Conservation (phyloP, 2,888 invertebrate species). For the Conomelus anceps region DNA sequence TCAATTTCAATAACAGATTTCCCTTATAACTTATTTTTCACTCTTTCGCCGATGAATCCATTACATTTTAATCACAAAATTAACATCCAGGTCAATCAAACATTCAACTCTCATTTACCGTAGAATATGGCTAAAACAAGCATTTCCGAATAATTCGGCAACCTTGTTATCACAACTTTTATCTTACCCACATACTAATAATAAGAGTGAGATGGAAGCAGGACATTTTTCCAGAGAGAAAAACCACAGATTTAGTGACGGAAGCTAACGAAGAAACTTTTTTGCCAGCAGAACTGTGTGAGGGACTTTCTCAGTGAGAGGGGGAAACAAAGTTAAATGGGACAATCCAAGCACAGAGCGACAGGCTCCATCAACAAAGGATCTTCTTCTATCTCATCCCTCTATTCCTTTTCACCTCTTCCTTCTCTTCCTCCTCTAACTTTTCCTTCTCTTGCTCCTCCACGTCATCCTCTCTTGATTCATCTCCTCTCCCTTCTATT, state of each 20-base stretch:
- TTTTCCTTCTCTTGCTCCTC: constrained; percentile 5
- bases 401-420: constrained; percentile 10
- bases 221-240: not conserved
- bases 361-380: not conserved
- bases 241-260: not conserved
- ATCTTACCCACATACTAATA: no score
- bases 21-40: no score
- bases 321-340: no score
- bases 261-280: not conserved
- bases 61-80: no score
- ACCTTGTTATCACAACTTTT: not conserved
- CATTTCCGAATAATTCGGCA: no score
- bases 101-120: no score
- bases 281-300: not conserved
- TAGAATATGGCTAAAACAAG: no score
- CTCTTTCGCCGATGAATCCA: no score
- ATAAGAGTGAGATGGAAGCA: not conserved
- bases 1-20: no score
- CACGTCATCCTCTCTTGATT: constrained; percentile 10
- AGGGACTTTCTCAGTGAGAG: not conserved
- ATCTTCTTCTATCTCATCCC: constrained; percentile 5
- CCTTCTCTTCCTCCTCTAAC: not conserved
- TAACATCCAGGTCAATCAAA: no score
- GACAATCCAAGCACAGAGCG: not conserved
- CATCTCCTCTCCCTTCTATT: constrained; percentile 1